These are phyloP conservation scores for Iselma pallidipennis DNA, from an alignment of 2,888 invertebrate genomes.

Conservation along the genomic window DNA sequence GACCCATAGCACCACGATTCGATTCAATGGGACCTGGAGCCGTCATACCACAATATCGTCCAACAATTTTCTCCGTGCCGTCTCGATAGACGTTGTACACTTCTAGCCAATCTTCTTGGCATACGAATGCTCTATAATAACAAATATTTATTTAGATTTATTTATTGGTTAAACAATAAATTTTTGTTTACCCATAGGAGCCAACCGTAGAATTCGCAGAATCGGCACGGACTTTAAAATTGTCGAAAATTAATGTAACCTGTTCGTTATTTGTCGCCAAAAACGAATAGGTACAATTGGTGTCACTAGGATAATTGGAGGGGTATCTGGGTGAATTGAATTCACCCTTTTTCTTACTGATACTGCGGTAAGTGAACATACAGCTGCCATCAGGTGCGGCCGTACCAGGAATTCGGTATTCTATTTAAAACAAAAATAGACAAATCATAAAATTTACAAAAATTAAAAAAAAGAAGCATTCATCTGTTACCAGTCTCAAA, in stretches of 20 bases:
- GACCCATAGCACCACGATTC: conserved; percentile 82
- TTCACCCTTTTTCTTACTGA: conserved; percentile 84
- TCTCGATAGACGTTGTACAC: conserved; percentile 88
- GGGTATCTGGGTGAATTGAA: conserved; percentile 97
- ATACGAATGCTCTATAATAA: conserved; percentile 67
- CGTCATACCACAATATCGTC: conserved; percentile 88
- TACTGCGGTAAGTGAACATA: conserved; percentile 87
- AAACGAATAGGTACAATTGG: conserved; percentile 92
- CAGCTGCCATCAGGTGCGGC: conserved; percentile 91
- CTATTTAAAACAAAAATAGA: conserved; percentile 55
- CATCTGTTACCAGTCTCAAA: conserved; percentile 74
- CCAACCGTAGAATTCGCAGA: conserved; percentile 76
- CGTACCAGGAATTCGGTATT: conserved; percentile 93
- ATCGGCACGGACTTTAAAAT: conserved; percentile 86
- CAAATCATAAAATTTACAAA: background rate
- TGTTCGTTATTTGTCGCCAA: conserved; percentile 85
- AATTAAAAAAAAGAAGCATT: too few species aligned
- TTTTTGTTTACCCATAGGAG: conserved; percentile 67
- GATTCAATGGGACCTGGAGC: conserved; percentile 96
- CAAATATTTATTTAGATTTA: background rate
- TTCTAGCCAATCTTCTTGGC: conserved; percentile 93
- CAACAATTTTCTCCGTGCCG: conserved; percentile 80
- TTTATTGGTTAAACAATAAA: conserved; percentile 5
- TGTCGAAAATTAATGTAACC: conserved; percentile 88
- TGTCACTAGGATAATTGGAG: conserved; percentile 93